Base-by-base conservation (phyloP, 2,113 vertebrate genomes). In the Capra hircus region DNA sequence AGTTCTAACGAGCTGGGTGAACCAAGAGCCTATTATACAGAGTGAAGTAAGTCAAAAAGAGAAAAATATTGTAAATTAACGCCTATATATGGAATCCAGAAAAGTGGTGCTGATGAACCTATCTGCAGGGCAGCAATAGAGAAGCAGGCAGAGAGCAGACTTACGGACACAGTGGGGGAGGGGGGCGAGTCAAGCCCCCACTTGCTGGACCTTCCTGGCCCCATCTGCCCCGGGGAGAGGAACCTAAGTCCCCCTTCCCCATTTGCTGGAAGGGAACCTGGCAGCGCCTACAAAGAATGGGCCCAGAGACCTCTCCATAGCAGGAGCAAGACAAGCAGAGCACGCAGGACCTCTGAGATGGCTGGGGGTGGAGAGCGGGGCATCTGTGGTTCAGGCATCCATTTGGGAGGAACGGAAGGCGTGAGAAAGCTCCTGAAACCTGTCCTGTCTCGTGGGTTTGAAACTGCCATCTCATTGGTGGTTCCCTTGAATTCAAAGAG, bases 371-470 rank as follows among this genome's bases (percentile, higher is more conserved):
- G 2, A 33, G n/a, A 53, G 43, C 10, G 10, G 6, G 0, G 3
- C 0, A 5, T 17, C n/a, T n/a, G 45, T 0, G 2, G 23, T 23
- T 89, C 15, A 7, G 30, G 16, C 12, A 0, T 28, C 45, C 62
- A 19, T 33, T n/a, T 4, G 25, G 33, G 33, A 59, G n/a, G 9
- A 84, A 21, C 1, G 17, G n/a, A 23, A 74, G 45, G 40, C 12
- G 5, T 1, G 4, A 8, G 27, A 71, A 85, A 85, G 36, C 19
- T 30, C 13, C 5, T 17, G 36, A 55, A 52, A 36, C 9, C 28
- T n/a, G 27, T 55, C 11, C n/a, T n/a, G 10, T 30, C 40, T 84
- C 50, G 2, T 23, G n/a, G 11, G 13, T 83, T 50, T 81, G 28
- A 91, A 59, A 33, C 25, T 52, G n/a, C 19, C 43, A 40, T 48